phyloP scores from a whole-genome alignment of 2,797 vertebrate species.

The Sebastes jordani region DNA sequence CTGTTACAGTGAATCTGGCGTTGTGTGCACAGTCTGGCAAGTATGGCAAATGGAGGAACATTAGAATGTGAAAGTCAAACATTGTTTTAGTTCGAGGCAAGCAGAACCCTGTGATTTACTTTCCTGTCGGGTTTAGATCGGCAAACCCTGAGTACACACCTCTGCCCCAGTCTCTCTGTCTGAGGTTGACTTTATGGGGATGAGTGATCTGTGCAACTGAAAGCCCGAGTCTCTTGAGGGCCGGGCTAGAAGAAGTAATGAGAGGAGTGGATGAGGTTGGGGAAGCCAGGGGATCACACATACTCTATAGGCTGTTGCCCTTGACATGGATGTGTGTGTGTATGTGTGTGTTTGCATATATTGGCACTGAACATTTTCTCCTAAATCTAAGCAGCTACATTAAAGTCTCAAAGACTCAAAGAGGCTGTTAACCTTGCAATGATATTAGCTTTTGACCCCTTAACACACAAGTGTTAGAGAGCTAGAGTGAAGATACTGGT shows the following conservation, averaged over 20 bases:
- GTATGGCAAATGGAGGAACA: constrained; percentile 62
- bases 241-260: constrained; percentile 40
- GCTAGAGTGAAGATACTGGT: too few species aligned
- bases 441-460: background rate
- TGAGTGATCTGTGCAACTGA: constrained; percentile 50
- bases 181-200: constrained; percentile 57
- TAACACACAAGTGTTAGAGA: too few species aligned
- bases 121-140: constrained; percentile 60
- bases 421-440: background rate
- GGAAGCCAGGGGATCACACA: constrained; percentile 24
- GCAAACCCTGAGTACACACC: constrained; percentile 59
- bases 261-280: constrained; percentile 44
- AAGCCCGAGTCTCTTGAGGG: constrained; percentile 42
- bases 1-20: constrained; percentile 65
- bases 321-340: constrained; percentile 13
- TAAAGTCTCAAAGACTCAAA: background rate
- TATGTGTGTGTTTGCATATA: background rate
- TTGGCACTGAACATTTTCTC: background rate
- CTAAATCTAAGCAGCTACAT: background rate
- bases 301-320: constrained; percentile 14
- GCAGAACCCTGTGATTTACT: constrained; percentile 49
- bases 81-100: constrained; percentile 60
- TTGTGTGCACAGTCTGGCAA: constrained; percentile 66
- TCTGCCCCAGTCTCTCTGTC: constrained; percentile 50
- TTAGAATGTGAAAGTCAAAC: constrained; percentile 73